Base-by-base conservation (phyloP, 2,888 invertebrate species). In the Watsonalla binaria region DNA sequence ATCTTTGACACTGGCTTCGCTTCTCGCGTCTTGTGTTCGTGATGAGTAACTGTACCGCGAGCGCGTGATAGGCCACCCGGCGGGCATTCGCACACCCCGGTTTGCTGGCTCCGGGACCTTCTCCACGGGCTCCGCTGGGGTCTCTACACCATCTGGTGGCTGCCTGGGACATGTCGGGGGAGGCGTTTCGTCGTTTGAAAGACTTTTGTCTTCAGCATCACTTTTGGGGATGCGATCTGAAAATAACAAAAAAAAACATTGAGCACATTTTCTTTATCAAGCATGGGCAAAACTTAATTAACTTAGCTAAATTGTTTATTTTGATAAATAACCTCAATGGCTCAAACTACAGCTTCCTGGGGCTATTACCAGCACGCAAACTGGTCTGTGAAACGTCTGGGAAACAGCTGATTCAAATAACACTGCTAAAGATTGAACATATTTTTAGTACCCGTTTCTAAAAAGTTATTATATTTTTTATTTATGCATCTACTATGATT, bases 121-220 rank as follows among this genome's bases (percentile, higher is more conserved):
- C 76, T 95, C 95, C 68, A 93, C 90, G 67, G 92, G 93, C 68
- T 94, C 94, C 49, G 92, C 90, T 53, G 96, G 95, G 79, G 95
- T 95, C 82, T 96, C 96, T 82, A 95, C 95, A 69, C 96, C 96
- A 82, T 96, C 96, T 47, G 96, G 96, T 63, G 96, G 96, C 78
- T 95, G 94, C 68, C 96, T 92, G 51, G 94, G 94, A 75, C 94
- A 93, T 66, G 92, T 92, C 52, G 93, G 90, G 42, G 86, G 73
- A 53, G 88, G 86, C 8, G 83, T 84, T 65, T 91, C 90, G 60
- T 90, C 90, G 66, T 90, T 90, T 45, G 90, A 90, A 57, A 90
- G 79, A 61, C 87, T 90, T 74, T 89, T 90, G 57, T 90, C 90
- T 74, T 91, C 90, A 54, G 80, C 79, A 65, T 90, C 89, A 62